phyloP scores from a whole-genome alignment of 1,140 invertebrate species.

The Papilio xuthus region DNA sequence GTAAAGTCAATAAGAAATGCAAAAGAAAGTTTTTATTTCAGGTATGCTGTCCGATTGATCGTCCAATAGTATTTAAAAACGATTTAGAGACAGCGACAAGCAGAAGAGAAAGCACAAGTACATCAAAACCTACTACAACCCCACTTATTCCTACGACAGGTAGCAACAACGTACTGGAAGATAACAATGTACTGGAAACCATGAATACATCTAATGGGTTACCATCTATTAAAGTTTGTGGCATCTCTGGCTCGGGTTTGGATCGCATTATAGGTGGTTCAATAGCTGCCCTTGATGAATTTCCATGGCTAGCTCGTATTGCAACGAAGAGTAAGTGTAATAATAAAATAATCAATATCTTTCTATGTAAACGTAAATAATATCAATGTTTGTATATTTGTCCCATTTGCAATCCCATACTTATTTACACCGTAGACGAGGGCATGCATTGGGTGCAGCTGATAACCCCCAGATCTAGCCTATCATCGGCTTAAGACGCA shows the following conservation, averaged over 20 bases:
- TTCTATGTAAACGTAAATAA: no score
- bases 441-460: no score
- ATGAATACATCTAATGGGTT: constrained; percentile 38
- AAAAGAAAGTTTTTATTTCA: constrained; percentile 33
- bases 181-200: neutral
- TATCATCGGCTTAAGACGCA: no score
- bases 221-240: constrained; percentile 52
- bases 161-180: neutral
- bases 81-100: constrained; percentile 39
- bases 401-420: no score
- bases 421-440: no score
- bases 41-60: constrained; percentile 48
- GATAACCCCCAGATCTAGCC: no score
- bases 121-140: neutral
- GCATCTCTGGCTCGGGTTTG: constrained; percentile 27
- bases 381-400: no score
- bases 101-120: constrained; percentile 32
- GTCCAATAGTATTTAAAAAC: constrained; percentile 39
- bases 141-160: neutral
- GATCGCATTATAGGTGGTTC: constrained; percentile 56
- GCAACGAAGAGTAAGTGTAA: constrained; percentile 35
- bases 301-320: constrained; percentile 84
- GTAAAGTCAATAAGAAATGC: neutral
- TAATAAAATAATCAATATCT: neutral
- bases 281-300: constrained; percentile 77